Base-by-base conservation (phyloP, 2,113 vertebrate genomes). In the Tachuris rubrigastra region DNA sequence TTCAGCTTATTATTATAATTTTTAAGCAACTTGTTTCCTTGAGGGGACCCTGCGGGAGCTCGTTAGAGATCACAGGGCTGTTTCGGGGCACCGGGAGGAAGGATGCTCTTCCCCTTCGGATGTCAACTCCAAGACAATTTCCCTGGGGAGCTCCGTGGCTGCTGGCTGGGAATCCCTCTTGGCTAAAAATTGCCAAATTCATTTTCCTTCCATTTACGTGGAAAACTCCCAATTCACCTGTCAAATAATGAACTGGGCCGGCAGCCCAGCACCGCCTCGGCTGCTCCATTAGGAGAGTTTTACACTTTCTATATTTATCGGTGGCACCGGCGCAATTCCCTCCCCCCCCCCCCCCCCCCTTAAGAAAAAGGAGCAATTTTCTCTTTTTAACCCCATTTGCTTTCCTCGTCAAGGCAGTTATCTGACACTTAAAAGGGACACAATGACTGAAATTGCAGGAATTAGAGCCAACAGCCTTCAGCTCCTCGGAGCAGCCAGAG, bases 361-460 rank as follows among this genome's bases (percentile, higher is more conserved):
- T n/a, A n/a, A n/a, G n/a, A 82, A 95, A 93, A 94, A 6, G 33
- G 86, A 88, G 82, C 35, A 46, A 97, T 98, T 98, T 98, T 95
- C 93, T 96, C 95, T 59, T 96, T 96, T 95, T 77, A 96, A 95
- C 96, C 81, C 96, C 90, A 96, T 97, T 98, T 97, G 94, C 97
- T 97, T 97, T 74, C 65, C 97, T 96, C 79, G n/a, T 85, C 72
- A 90, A 95, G 93, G 96, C 92, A 92, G 94, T 93, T 87, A 94
- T 60, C 37, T 97, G 98, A 96, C 95, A 80, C 90, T 96, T 96
- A 93, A 96, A 96, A 96, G 93, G 95, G 82, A 81, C 31, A 63
- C 41, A 79, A 89, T 75, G 90, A 91, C 12, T 74, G 89, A 97
- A 97, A 97, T 96, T 91, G 93, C 63, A 63, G 95, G 96, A 98